A percentile compares a stretch with the other conserved stretches of the same genome.
Conservation (phyloP, 2,113 vertebrate species). For the Actenoides hombroni region DNA sequence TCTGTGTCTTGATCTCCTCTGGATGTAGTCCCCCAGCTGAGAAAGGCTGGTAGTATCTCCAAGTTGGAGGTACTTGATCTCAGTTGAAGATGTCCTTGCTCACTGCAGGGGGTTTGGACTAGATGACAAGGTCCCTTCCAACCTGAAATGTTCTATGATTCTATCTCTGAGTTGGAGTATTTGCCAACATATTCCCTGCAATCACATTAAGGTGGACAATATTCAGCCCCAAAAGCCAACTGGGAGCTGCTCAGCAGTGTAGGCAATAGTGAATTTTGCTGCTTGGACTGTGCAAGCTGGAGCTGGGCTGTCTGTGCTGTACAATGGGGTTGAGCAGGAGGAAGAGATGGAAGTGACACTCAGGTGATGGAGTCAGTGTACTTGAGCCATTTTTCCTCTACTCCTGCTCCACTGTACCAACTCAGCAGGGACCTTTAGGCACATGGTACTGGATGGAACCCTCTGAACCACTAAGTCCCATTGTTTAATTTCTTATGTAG, state of each 20-base stretch:
- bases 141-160: background rate
- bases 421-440: background rate
- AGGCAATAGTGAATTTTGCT: background rate
- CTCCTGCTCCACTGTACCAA: background rate
- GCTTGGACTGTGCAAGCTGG: background rate
- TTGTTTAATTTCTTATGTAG: background rate
- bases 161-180: background rate
- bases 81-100: background rate
- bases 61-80: background rate
- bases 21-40: background rate
- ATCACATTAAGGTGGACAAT: background rate
- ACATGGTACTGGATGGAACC: background rate
- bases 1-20: background rate
- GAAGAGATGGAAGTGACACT: background rate
- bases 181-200: background rate
- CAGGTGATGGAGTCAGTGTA: background rate
- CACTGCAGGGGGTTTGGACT: background rate
- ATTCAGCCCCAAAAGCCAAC: background rate
- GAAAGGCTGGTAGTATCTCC: background rate
- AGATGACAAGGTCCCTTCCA: background rate
- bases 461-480: background rate
- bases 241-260: background rate
- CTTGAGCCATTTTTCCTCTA: background rate
- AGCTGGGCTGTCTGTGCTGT: fast-evolving
- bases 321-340: background rate